Base-by-base conservation (phyloP, 2,113 vertebrate species). In the Tetraodon nigroviridis region DNA sequence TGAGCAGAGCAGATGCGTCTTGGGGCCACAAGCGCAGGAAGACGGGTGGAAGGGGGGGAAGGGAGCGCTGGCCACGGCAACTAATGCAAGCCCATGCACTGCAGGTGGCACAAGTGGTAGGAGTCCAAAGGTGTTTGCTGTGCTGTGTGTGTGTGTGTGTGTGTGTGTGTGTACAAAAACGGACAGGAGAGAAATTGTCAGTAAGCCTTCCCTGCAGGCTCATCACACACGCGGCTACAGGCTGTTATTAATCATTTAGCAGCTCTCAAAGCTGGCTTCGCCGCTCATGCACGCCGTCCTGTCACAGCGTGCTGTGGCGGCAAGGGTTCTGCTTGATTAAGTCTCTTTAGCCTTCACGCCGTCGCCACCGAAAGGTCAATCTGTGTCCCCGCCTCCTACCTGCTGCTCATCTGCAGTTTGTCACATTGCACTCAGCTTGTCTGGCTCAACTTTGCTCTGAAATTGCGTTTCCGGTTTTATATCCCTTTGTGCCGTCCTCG, bases 181-280 rank as follows among this genome's bases (percentile, higher is more conserved):
- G 65, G 61, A 65, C 71, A 65, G 60, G 21, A 63, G 64, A 67
- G 55, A 57, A 58, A 71, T 51, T 67, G 81, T 62, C 72, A 77
- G 63, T 76, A 82, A 67, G 56, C 56, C 65, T 81, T 78, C 68
- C 73, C 81, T 63, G 44, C 51, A 20, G 72, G 58, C 75, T 77
- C 80, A 76, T 82, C 81, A 79, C 75, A 81, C 75, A 65, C 66
- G 57, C 75, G 59, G 71, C 78, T 81, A 84, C 76, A 56, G 80
- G 82, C 84, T 67, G 71, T 85, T 77, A 83, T 84, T 78, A 87
- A 88, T 86, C 75, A 86, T 87, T 90, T 80, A 87, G 73, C 66
- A 62, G 78, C 54, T 71, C 80, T 74, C 79, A 74, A 55, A 64
- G 73, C 58, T 74, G 61, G 77, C 73, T 78, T 75, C 67, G 71